Conservation (phyloP, 1,140 invertebrate genomes). For the Contarinia nasturtii region DNA sequence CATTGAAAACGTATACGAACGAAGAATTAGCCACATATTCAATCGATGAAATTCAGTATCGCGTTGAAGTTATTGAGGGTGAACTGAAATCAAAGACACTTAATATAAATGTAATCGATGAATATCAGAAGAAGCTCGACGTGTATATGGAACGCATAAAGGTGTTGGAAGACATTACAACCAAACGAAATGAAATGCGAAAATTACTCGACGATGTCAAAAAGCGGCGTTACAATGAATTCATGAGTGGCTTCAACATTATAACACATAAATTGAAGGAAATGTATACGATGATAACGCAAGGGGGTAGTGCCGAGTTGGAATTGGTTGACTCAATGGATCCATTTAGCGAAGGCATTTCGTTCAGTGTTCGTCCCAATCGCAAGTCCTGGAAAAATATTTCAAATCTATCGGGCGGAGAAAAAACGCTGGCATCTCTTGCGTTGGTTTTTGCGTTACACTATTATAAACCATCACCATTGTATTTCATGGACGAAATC, state of each 20-base stretch:
- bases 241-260: conserved; percentile 74
- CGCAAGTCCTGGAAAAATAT: conserved; percentile 99
- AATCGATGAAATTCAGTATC: conserved; percentile 37
- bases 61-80: conserved; percentile 39
- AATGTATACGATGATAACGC: conserved; percentile 95
- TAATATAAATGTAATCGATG: conserved; percentile 59
- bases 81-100: conserved; percentile 48
- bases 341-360: conserved; percentile 90
- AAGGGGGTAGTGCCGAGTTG: conserved; percentile 92
- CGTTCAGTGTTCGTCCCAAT: conserved; percentile 87
- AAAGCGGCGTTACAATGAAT: conserved; percentile 61
- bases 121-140: conserved; percentile 50
- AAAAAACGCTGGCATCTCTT: conserved; percentile 93
- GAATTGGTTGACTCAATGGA: conserved; percentile 89
- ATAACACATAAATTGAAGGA: conserved; percentile 86
- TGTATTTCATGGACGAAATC: conserved; percentile 99
- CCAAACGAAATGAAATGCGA: conserved; percentile 54
- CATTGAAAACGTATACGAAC: conserved; percentile 34
- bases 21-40: conserved; percentile 49
- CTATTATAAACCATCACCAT: conserved; percentile 92
- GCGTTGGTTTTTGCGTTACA: conserved; percentile 95
- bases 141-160: conserved; percentile 53
- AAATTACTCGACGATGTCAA: conserved; percentile 43
- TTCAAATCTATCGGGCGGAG: conserved; percentile 93
- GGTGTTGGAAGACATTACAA: conserved; percentile 69